Evolutionary conservation across 2,797 vertebrate species (phyloP).

Genomic region (Macroramphosus scolopax): DNA sequence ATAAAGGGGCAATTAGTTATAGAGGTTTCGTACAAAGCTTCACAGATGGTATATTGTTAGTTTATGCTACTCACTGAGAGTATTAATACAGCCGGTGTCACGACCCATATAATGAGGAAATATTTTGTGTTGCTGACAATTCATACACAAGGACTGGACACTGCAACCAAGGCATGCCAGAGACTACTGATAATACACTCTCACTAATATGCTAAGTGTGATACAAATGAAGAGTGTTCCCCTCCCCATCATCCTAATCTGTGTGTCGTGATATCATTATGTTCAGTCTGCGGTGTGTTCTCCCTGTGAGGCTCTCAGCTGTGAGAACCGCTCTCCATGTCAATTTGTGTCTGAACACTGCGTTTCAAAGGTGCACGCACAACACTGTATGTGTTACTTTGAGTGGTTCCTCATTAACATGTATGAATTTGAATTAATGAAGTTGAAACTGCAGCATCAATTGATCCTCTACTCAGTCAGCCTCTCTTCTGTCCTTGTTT

Average conservation of each 20-base stretch:
- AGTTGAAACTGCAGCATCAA: slow-evolving; percentile 16
- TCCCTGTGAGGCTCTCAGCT: slow-evolving; percentile 12
- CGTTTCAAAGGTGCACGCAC: too few species aligned
- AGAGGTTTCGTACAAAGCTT: too few species aligned
- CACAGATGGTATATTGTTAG: too few species aligned
- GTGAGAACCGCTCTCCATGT: slow-evolving; percentile 11
- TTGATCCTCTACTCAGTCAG: slow-evolving; percentile 14
- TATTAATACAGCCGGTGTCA: too few species aligned
- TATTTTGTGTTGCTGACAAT: slow-evolving; percentile 27
- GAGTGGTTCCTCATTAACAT: too few species aligned
- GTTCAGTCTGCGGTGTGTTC: slow-evolving; percentile 28
- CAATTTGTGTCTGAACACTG: too few species aligned
- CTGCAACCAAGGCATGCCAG: slow-evolving; percentile 24
- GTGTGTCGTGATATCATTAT: slow-evolving; percentile 32
- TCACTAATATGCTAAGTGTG: too few species aligned
- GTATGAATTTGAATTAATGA: too few species aligned
- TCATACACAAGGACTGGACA: slow-evolving; percentile 20
- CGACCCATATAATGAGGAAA: too few species aligned
- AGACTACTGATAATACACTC: slow-evolving; percentile 10
- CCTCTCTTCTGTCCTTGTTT: not conserved
- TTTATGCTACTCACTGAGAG: too few species aligned
- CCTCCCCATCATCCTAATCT: slow-evolving; percentile 27
- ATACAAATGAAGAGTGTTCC: slow-evolving; percentile 32
- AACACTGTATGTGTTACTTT: too few species aligned
- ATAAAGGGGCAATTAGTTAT: too few species aligned